phyloP scores from a whole-genome alignment of 2,888 invertebrate genomes.

The Acrobasis consociella region DNA sequence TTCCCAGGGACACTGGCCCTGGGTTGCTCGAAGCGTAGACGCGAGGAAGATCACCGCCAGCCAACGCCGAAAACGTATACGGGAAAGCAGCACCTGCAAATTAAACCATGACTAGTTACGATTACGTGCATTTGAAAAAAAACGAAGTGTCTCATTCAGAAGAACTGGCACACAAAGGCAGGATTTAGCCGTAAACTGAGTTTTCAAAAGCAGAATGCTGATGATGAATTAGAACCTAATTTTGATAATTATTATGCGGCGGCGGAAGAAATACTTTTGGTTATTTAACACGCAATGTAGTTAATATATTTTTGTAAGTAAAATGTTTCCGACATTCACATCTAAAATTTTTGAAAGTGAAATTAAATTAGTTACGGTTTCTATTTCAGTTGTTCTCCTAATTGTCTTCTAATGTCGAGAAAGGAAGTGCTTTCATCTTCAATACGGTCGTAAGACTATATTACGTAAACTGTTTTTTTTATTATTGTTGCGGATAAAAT shows the following conservation, averaged over 20 bases:
- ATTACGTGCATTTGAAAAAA: no score
- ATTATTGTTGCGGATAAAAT: no score
- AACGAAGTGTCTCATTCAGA: no score
- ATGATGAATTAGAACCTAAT: not conserved
- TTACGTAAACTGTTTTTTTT: not conserved
- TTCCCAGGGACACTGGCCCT: conserved; percentile 93
- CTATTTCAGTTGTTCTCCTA: conserved; percentile 14
- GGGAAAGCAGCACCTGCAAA: conserved; percentile 51
- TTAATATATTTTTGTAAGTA: conserved; percentile 11
- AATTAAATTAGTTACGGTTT: conserved; percentile 17
- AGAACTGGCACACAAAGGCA: no score
- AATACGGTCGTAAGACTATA: not conserved
- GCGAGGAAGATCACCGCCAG: conserved; percentile 46
- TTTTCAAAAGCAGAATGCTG: no score
- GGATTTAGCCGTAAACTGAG: no score
- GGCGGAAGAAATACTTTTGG: not conserved
- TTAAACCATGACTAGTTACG: not conserved
- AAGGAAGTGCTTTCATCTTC: conserved; percentile 13
- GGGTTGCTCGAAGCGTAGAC: conserved; percentile 45
- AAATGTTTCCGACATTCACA: conserved; percentile 15
- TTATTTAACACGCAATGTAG: not conserved
- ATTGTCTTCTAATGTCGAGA: conserved; percentile 21
- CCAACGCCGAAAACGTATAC: conserved; percentile 43
- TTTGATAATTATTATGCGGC: not conserved
- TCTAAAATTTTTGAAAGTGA: conserved; percentile 21